Base-by-base conservation (phyloP, 2,888 invertebrate species). In the Pilophorus perplexus region DNA sequence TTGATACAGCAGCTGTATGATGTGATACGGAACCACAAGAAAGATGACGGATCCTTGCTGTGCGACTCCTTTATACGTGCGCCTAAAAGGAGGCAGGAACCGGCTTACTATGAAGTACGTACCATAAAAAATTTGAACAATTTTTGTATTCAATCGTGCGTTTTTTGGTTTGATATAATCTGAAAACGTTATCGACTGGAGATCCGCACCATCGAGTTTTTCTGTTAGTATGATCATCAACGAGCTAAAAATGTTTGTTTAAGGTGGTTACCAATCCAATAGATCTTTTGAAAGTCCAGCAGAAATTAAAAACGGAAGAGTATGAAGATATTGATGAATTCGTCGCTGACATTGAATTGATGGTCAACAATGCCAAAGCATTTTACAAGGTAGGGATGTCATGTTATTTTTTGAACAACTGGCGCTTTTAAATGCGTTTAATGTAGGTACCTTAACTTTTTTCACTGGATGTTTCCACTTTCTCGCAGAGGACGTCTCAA, bases 251-350 rank as follows among this genome's bases (percentile, higher is more conserved):
- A n/a, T n/a, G n/a, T n/a, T n/a, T n/a, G n/a, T n/a, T n/a, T n/a
- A n/a, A 83, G 74, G 90, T 93, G 37, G 93, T 99, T 1, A 84
- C 86, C 5, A 92, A 92, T 75, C 98, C 98, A 1, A 98, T 99
- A 75, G 98, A 99, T 78, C 82, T 99, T 74, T 79, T 96, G 42
- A 86, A 90, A 78, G 93, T 99, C 2, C 96, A 97, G 77, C 96
- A 96, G 75, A 98, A 97, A 77, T 79, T 98, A 8, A 96, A 95
- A 83, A 95, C 93, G 0, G 97, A 98, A 73, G 95, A 96, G 64
- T 99, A 99, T 77, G 89, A 90, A 72, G 93, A 94, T 75, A 83
- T 97, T 72, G 94, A 95, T 27, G 93, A 95, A 75, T 80, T 99
- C 69, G 86, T 92, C 38, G 83, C 85, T 6, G 98, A 99, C 76